Conservation (phyloP, 2,797 vertebrate species). For the Urophycis tenuis region DNA sequence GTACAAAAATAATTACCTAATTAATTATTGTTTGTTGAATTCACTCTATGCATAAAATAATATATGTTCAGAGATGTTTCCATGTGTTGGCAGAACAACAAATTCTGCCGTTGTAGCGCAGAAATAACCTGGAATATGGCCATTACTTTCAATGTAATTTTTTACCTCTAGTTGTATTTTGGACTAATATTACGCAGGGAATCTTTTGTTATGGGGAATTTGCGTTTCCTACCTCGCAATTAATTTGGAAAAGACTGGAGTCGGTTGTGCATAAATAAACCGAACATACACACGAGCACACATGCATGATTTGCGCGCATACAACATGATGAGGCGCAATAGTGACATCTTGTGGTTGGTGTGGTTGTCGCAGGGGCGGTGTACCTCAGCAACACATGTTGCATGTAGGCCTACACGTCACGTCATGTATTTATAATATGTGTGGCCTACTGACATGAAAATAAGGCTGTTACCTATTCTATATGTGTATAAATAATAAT, state of each 20-base stretch:
- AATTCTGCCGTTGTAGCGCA: neutral
- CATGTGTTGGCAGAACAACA: neutral
- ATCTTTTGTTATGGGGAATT: neutral
- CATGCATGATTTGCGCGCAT: conserved; percentile 1
- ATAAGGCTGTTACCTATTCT: neutral
- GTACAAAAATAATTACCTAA: neutral
- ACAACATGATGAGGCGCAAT: neutral
- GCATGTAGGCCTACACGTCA: neutral
- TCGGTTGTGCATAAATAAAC: no score
- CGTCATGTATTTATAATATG: neutral
- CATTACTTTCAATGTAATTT: neutral
- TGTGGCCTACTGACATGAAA: neutral
- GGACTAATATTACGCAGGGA: neutral
- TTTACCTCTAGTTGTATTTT: neutral
- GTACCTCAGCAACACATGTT: neutral
- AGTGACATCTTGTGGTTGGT: neutral
- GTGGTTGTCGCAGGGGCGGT: neutral
- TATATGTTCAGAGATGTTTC: neutral
- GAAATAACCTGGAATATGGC: neutral
- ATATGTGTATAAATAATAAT: neutral
- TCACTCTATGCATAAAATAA: neutral
- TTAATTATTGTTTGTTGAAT: neutral
- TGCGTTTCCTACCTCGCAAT: neutral
- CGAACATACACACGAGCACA: neutral
- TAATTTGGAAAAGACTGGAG: neutral